Evolutionary conservation across 2,113 vertebrate species (phyloP).

Genomic region (Anarhynchus alexandrinus): DNA sequence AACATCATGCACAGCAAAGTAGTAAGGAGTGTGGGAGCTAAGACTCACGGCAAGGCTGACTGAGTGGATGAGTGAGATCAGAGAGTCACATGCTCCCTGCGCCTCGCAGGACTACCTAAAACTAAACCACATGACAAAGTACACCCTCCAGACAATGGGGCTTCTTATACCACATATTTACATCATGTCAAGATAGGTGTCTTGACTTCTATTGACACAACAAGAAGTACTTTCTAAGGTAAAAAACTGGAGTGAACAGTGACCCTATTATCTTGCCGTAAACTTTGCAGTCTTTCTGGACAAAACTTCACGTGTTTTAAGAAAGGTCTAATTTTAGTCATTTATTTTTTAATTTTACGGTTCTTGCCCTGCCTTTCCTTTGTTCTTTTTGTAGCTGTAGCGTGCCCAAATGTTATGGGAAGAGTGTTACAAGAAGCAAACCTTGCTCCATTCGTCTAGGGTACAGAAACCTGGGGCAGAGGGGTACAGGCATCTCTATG

Average conservation of each 20-base stretch:
- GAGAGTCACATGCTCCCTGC: neutral
- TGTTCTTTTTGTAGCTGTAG: neutral
- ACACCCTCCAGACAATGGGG: rapidly evolving
- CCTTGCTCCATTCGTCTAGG: neutral
- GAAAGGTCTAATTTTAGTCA: neutral
- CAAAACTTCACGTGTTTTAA: neutral
- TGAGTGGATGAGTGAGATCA: neutral
- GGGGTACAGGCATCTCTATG: neutral
- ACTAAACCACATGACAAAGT: neutral
- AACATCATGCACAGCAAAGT: neutral
- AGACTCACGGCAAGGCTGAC: neutral
- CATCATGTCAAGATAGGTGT: neutral
- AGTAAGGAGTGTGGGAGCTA: neutral
- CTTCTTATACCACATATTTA: neutral
- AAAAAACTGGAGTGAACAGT: neutral
- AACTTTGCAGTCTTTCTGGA: neutral
- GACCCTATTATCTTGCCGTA: neutral
- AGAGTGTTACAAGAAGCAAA: neutral
- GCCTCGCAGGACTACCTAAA: neutral
- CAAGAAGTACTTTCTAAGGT: neutral
- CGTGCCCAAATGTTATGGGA: neutral
- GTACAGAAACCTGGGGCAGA: neutral
- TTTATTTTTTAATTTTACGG: neutral
- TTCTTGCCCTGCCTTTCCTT: neutral
- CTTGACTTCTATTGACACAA: neutral